Percentiles rank a stretch among this genome's conserved stretches.
phyloP scores from a whole-genome alignment of 2,113 vertebrate genomes.

The Candoia aspera region DNA sequence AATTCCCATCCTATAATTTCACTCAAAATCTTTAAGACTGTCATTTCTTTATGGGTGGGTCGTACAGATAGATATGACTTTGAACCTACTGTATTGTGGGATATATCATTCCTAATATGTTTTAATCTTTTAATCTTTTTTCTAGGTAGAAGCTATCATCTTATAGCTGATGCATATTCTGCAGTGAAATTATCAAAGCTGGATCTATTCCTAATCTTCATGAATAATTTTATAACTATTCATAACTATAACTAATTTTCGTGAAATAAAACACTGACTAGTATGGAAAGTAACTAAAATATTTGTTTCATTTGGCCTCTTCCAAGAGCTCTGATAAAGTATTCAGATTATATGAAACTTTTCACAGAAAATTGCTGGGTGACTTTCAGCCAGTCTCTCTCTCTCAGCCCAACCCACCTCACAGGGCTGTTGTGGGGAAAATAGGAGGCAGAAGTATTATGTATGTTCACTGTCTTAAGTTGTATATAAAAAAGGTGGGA shows the following conservation, averaged over 20 bases:
- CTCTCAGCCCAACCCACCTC: neutral
- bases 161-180: neutral
- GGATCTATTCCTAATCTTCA: conserved; percentile 32
- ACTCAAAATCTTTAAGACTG: neutral
- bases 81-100: neutral
- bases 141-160: conserved; percentile 36
- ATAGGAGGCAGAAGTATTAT: neutral
- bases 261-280: conserved; percentile 58
- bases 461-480: neutral
- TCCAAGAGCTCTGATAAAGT: neutral
- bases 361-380: neutral
- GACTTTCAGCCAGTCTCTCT: neutral
- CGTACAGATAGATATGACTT: neutral
- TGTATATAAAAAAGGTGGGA: neutral
- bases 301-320: neutral
- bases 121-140: conserved; percentile 14
- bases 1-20: neutral
- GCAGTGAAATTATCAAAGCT: neutral
- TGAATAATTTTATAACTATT: too few relatives aligned
- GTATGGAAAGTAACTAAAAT: conserved; percentile 3
- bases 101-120: neutral
- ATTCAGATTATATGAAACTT: neutral
- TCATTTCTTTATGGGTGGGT: neutral
- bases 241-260: conserved; percentile 33
- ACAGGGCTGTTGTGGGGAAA: neutral